Conservation (phyloP, 2,113 vertebrate genomes). For the Tenrec ecaudatus region DNA sequence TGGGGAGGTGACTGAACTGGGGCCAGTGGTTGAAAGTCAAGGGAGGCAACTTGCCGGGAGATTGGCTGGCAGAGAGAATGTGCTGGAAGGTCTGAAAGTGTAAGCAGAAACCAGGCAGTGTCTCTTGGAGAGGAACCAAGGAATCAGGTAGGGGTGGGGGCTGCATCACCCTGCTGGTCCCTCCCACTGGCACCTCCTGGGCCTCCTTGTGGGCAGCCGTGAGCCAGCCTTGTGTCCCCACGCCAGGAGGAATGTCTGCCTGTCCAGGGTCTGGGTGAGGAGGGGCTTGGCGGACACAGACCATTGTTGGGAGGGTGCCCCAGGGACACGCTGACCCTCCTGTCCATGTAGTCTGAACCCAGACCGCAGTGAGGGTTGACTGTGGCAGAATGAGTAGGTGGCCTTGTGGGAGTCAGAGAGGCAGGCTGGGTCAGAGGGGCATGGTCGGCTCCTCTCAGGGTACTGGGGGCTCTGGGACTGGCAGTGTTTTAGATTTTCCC, state of each 20-base stretch:
- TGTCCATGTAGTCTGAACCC: background rate
- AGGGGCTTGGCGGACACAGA: background rate
- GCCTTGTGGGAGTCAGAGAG: background rate
- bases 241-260: background rate
- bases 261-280: background rate
- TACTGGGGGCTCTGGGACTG: background rate
- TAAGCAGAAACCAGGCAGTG: background rate
- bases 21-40: background rate
- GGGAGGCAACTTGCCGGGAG: background rate
- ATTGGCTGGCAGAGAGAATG: background rate
- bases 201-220: background rate
- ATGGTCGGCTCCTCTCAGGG: background rate
- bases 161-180: background rate
- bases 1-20: too few relatives aligned
- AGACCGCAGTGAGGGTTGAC: background rate
- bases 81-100: too few relatives aligned
- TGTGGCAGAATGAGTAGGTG: background rate
- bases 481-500: background rate
- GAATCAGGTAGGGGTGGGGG: background rate
- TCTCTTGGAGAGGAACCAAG: background rate
- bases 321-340: background rate
- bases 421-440: background rate
- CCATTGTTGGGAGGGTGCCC: background rate
- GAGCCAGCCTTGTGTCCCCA: background rate
- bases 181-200: background rate